Evolutionary conservation across 2,888 invertebrate genomes (phyloP).

Genomic region (Melikaiella ostensackeni): DNA sequence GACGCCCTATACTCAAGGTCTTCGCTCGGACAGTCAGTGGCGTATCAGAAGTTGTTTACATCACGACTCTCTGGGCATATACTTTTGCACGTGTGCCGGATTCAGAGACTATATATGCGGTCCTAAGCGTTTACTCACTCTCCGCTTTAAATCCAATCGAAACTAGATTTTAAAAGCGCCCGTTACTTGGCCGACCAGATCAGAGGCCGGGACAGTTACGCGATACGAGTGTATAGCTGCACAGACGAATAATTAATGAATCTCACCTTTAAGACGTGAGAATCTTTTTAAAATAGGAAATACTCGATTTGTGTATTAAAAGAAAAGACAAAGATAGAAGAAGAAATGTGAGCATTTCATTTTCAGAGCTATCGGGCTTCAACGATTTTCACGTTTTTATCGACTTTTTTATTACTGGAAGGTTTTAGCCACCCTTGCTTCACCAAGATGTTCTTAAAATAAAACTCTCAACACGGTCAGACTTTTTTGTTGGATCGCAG

Average conservation of each 20-base stretch:
- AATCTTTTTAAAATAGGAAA: background rate
- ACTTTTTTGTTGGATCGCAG: conserved; percentile 52
- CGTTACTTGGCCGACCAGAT: too few relatives aligned
- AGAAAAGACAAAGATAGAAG: background rate
- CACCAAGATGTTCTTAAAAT: conserved; percentile 54
- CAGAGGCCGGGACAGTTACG: too few relatives aligned
- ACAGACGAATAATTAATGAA: conserved; percentile 16
- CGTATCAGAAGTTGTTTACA: too few relatives aligned
- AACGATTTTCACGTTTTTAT: background rate
- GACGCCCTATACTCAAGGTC: too few relatives aligned
- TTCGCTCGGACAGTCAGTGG: too few relatives aligned
- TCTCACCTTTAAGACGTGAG: background rate
- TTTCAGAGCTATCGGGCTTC: conserved; percentile 35
- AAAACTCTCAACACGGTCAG: conserved; percentile 53
- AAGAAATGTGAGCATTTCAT: conserved; percentile 12
- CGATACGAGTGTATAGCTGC: too few relatives aligned
- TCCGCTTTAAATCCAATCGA: too few relatives aligned
- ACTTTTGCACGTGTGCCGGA: too few relatives aligned
- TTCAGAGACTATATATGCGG: too few relatives aligned
- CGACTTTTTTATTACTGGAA: background rate
- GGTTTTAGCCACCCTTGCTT: conserved; percentile 48
- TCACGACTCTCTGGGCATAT: too few relatives aligned
- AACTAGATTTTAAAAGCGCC: background rate
- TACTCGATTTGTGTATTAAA: too few relatives aligned
- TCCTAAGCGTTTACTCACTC: too few relatives aligned